phyloP scores from a whole-genome alignment of 2,888 invertebrate species.

The Drosophila eohydei region DNA sequence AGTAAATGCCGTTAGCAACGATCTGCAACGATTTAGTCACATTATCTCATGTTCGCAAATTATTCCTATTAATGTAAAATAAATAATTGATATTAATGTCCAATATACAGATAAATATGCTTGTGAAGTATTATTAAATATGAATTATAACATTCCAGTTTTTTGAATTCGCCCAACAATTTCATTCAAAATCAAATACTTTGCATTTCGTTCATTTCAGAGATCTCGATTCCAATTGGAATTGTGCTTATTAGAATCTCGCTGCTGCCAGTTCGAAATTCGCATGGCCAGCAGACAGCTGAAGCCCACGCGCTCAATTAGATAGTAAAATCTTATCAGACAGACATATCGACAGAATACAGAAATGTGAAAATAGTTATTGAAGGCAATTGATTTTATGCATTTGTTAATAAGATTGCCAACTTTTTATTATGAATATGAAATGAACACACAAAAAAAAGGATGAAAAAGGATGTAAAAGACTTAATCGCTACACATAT shows the following conservation, averaged over 20 bases:
- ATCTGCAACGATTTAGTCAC: constrained; percentile 22
- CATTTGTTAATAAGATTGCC: neutral
- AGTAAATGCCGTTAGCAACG: constrained; percentile 1
- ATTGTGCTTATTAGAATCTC: neutral
- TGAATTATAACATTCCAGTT: neutral
- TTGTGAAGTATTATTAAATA: constrained; percentile 9
- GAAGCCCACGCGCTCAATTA: neutral
- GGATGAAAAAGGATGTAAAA: neutral
- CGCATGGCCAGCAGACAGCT: neutral
- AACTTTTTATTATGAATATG: constrained; percentile 46
- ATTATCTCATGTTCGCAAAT: constrained; percentile 14
- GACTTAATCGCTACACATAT: constrained; percentile 26
- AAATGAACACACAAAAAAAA: constrained; percentile 18
- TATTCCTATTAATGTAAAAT: constrained; percentile 38
- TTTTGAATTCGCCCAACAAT: neutral
- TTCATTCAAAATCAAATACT: neutral
- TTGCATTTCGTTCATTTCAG: neutral
- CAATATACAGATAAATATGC: neutral
- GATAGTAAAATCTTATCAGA: constrained; percentile 16
- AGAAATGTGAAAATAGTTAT: neutral
- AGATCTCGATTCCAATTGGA: neutral
- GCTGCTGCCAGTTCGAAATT: neutral
- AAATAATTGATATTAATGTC: constrained; percentile 28
- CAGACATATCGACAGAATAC: neutral
- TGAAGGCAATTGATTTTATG: neutral